Evolutionary conservation across 2,888 invertebrate species (phyloP), one percentile per base, ranked within the genome.

Genomic region (Yponomeuta sedellus): DNA sequence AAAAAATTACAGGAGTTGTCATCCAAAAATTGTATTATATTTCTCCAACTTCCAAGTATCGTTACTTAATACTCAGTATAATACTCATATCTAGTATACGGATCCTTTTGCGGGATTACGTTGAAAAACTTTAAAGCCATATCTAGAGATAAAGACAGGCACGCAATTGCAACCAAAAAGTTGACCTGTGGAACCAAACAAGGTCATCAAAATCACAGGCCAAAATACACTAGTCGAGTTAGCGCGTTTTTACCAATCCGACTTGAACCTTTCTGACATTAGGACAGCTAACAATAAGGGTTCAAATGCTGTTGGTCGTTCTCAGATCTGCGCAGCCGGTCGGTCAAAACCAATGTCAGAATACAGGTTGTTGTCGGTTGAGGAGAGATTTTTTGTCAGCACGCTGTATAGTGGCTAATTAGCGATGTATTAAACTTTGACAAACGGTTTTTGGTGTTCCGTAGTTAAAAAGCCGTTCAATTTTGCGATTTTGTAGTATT

Each of bases 291-390:
- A 10, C 4, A 34, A 10, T 16, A 6, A n/a, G 64, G 40, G 56
- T 11, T 16, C 64, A 64, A 5, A 28, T 28, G n/a, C 1, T 52
- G 28, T 16, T 57, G 64, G 56, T 39, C 16, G 1, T 56, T 4
- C n/a, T 16, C 25, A 10, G 20, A 63, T 22, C 63, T 34, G 62
- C 16, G 19, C 59, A 20, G 20, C 6, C 61, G n/a, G 28, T 40
- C 56, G 64, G 64, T 64, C 64, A 64, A 57, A 56, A 57, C 57
- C 64, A 64, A 57, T 64, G 64, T 64, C 64, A 28, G 28, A 16
- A 28, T 61, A 44, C 44, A 28, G 62, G 19, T 62, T 34, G 28
- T 62, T 39, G 19, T 34, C n/a, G 19, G 19, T 19, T 34, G 62
- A 39, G 16, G 5, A n/a, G 44, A 12, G 44, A 62, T 59, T 59